Evolutionary conservation across 2,888 invertebrate genomes (phyloP), one percentile per base, ranked within the genome.

Genomic region (Candidula unifasciata): DNA sequence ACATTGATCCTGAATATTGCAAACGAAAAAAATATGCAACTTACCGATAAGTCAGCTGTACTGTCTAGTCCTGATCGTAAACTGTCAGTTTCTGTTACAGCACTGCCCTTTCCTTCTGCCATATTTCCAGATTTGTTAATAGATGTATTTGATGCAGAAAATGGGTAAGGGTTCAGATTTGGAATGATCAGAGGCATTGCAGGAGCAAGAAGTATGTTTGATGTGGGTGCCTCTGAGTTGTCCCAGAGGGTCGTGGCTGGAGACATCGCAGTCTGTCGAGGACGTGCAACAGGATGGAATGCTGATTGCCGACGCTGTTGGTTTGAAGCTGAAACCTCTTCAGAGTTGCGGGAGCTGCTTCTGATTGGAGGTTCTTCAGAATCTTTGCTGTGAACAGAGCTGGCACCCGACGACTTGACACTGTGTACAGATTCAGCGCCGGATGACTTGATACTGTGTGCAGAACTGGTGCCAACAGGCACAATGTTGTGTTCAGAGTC

Each of bases 201-300:
- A 16, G 92, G 91, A 18, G 90, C 90, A 78, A 91, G 86, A 3
- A 91, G 84, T 37, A 91, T 90, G 57, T 88, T 85, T 44, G 89
- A 83, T 0, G 80, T 33, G 64, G 87, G 90, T 84, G 91, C 86
- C 74, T 90, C 90, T 35, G 89, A 88, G 77, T 90, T 90, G 80
- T 92, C 92, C 91, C 92, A 92, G 64, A 93, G 85, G 2, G 92
- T 91, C 30, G 92, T 91, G 10, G 92, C 92, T 13, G 93, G 93
- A 0, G 93, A 92, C 86, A 92, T 89, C 81, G 90, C 91, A 76
- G 90, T 89, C 79, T 89, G 89, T 27, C 86, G 84, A 13, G 88
- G 80, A n/a, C 86, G 87, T 60, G 86, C 86, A 64, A 89, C 89
- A 27, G 88, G 88, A 74, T 89, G 89, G 85, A 90, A 90, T 78